phyloP scores from a whole-genome alignment of 2,113 vertebrate genomes.

The Cynoglossus semilaevis region DNA sequence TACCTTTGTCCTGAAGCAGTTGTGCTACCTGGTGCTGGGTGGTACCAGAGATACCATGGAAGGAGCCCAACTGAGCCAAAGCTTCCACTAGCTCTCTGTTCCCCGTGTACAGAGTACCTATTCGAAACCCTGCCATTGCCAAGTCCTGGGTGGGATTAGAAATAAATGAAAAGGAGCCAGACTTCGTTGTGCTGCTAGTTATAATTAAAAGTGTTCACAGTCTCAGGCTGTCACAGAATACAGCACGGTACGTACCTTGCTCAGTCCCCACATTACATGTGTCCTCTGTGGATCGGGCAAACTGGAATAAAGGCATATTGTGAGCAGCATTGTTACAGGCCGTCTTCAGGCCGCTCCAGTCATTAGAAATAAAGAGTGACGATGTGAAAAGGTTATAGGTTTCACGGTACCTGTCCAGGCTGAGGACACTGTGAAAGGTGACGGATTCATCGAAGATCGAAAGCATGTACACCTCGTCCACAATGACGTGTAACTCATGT shows the following conservation, averaged over 20 bases:
- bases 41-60: slow-evolving; percentile 85
- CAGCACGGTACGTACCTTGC: slow-evolving; percentile 81
- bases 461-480: slow-evolving; percentile 97
- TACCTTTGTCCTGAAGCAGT: slow-evolving; percentile 88
- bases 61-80: slow-evolving; percentile 81
- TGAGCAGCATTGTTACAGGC: slow-evolving; percentile 33
- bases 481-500: slow-evolving; percentile 85
- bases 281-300: slow-evolving; percentile 94
- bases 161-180: slow-evolving; percentile 5
- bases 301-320: slow-evolving; percentile 72
- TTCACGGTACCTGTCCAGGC: slow-evolving; percentile 82
- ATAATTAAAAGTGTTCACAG: slow-evolving; percentile 12
- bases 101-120: slow-evolving; percentile 87
- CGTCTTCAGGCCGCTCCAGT: slow-evolving; percentile 22
- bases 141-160: slow-evolving; percentile 82
- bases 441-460: slow-evolving; percentile 85
- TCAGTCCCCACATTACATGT: slow-evolving; percentile 92
- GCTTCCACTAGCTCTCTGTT: slow-evolving; percentile 85
- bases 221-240: neutral
- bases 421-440: slow-evolving; percentile 86
- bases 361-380: slow-evolving; percentile 35
- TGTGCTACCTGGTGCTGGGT: slow-evolving; percentile 87
- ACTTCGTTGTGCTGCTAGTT: slow-evolving; percentile 8
- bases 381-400: slow-evolving; percentile 10
- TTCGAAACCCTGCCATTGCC: slow-evolving; percentile 85